Evolutionary conservation across 2,113 vertebrate genomes (phyloP).

Genomic region (Dryoscopus gambensis): DNA sequence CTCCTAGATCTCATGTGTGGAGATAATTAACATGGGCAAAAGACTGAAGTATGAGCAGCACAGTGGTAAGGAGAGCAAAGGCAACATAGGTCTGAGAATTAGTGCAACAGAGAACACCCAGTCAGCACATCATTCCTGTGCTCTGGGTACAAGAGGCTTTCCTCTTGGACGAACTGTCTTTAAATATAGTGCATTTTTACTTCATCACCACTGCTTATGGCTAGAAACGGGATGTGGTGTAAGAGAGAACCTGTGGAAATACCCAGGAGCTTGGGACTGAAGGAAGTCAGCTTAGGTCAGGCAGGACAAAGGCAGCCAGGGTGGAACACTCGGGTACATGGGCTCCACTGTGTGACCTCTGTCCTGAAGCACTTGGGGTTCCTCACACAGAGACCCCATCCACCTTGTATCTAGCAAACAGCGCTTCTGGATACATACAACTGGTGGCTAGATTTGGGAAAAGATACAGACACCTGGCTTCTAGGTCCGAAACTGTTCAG

Average conservation of each 20-base stretch:
- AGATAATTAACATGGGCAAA: neutral
- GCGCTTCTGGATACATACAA: neutral
- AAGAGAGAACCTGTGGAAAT: neutral
- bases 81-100: neutral
- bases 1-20: neutral
- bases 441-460: neutral
- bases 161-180: neutral
- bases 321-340: neutral
- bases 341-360: neutral
- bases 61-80: neutral
- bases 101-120: neutral
- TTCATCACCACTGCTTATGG: neutral
- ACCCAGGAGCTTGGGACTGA: neutral
- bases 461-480: neutral
- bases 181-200: neutral
- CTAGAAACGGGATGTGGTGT: neutral
- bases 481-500: neutral
- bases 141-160: neutral
- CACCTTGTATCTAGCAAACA: neutral
- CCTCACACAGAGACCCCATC: neutral
- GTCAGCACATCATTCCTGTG: neutral
- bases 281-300: neutral
- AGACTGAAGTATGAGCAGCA: neutral
- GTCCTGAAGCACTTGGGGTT: neutral
- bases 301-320: neutral